Percentiles rank a stretch among this genome's conserved stretches.
Conservation (phyloP, 2,797 vertebrate genomes). For the Anabas testudineus region DNA sequence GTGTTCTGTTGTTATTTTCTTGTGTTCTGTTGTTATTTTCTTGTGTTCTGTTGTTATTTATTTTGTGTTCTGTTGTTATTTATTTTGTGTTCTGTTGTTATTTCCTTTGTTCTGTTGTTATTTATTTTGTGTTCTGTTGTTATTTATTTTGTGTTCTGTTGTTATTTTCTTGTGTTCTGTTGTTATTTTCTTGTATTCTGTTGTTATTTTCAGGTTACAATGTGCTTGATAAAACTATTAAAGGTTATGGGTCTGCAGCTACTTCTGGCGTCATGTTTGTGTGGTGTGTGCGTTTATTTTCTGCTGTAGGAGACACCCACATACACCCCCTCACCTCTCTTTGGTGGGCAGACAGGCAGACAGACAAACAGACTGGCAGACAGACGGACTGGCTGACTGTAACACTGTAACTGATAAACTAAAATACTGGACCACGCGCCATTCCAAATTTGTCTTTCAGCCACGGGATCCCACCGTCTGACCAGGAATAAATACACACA, state of each 20-base stretch:
- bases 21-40: too few relatives aligned
- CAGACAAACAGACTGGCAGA: slow-evolving; percentile 50
- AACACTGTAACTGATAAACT: slow-evolving; percentile 75
- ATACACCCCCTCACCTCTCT: slow-evolving; percentile 9
- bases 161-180: too few relatives aligned
- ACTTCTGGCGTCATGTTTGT: slow-evolving; percentile 10
- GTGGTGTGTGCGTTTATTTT: slow-evolving; percentile 41
- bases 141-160: too few relatives aligned
- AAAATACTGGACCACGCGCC: slow-evolving; percentile 72
- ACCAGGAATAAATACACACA: slow-evolving; percentile 76
- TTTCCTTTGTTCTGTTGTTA: too few relatives aligned
- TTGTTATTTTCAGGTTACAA: too few relatives aligned
- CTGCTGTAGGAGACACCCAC: slow-evolving; percentile 18
- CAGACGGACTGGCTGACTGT: slow-evolving; percentile 72
- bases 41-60: too few relatives aligned
- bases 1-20: too few relatives aligned
- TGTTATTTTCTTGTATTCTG: too few relatives aligned
- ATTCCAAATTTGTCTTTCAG: slow-evolving; percentile 79
- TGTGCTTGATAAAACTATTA: not conserved
- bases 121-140: too few relatives aligned
- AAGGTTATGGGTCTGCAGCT: not conserved
- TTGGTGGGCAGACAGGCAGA: slow-evolving; percentile 33
- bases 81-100: too few relatives aligned
- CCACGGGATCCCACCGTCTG: slow-evolving; percentile 76
- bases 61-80: too few relatives aligned